phyloP scores from a whole-genome alignment of 2,113 vertebrate species.

The Nyctereutes procyonoides region DNA sequence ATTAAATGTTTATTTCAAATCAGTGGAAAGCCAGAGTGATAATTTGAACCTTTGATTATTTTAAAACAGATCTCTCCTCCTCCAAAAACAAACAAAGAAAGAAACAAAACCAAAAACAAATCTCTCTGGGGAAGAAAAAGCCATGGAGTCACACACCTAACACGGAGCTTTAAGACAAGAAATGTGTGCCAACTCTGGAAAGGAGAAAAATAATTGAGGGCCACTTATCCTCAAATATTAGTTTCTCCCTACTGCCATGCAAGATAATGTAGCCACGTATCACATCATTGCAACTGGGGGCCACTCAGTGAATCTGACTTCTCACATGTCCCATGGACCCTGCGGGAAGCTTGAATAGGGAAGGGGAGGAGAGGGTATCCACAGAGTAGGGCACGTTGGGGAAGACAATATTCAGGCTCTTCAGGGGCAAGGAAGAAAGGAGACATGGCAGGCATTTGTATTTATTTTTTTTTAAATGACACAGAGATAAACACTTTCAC shows the following conservation, averaged over 20 bases:
- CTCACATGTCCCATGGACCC: too few species aligned
- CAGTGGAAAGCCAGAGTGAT: background rate
- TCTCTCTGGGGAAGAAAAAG: background rate
- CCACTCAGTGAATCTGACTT: background rate
- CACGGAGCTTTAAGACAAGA: background rate
- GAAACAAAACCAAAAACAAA: background rate
- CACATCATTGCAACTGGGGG: too few species aligned
- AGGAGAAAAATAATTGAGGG: background rate
- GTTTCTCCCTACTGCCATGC: background rate
- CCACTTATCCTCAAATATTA: background rate
- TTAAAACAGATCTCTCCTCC: background rate
- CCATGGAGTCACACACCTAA: background rate
- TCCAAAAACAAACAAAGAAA: background rate
- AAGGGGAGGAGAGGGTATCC: background rate
- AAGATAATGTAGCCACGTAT: background rate
- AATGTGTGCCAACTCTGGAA: background rate
- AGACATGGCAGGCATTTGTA: background rate
- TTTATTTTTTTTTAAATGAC: background rate
- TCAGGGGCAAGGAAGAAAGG: background rate
- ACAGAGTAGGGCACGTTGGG: background rate
- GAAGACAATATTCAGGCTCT: background rate
- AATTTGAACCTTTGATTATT: background rate
- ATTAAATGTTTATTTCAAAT: background rate
- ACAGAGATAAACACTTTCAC: constrained; percentile 39
- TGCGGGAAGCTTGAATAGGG: background rate